A percentile compares a stretch with the other conserved stretches of the same genome.
These are phyloP conservation scores for Microcaecilia unicolor DNA, from an alignment of 2,797 vertebrate species.

Conservation along the genomic window DNA sequence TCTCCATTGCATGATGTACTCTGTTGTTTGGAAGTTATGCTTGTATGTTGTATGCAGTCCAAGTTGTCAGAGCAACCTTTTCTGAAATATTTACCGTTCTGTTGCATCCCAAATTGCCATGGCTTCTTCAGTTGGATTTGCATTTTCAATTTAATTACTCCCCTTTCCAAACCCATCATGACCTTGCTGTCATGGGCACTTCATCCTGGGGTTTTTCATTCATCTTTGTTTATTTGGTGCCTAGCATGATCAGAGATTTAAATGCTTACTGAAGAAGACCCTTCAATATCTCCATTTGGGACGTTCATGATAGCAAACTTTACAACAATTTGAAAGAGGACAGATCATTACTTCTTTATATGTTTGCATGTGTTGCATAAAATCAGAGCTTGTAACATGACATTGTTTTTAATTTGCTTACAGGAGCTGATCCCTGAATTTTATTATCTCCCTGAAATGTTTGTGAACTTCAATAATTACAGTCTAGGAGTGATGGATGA, in stretches of 20 bases:
- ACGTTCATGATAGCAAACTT: not conserved
- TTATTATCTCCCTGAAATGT: constrained; percentile 98
- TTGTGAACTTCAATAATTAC: constrained; percentile 90
- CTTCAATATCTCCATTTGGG: not conserved
- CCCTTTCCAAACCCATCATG: too few species aligned
- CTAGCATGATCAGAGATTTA: constrained; percentile 9
- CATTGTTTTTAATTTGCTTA: constrained; percentile 34
- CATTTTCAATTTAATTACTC: too few species aligned
- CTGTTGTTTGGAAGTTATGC: too few species aligned
- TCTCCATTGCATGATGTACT: too few species aligned
- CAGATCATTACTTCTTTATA: not conserved
- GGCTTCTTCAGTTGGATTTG: too few species aligned
- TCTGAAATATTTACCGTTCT: too few species aligned
- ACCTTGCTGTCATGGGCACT: too few species aligned
- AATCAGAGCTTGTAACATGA: constrained; percentile 20
- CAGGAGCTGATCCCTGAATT: constrained; percentile 98
- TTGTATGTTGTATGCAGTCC: too few species aligned
- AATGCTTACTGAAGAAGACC: not conserved
- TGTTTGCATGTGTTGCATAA: constrained; percentile 1
- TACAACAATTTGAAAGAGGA: not conserved
- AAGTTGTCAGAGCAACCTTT: too few species aligned
- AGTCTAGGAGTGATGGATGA: constrained; percentile 97
- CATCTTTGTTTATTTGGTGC: constrained; percentile 21
- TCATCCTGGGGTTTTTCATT: constrained; percentile 9
- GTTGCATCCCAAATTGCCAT: too few species aligned